These are phyloP conservation scores for Oscheius sp. DNA, from an alignment of 2,888 invertebrate species.

Conservation along the genomic window DNA sequence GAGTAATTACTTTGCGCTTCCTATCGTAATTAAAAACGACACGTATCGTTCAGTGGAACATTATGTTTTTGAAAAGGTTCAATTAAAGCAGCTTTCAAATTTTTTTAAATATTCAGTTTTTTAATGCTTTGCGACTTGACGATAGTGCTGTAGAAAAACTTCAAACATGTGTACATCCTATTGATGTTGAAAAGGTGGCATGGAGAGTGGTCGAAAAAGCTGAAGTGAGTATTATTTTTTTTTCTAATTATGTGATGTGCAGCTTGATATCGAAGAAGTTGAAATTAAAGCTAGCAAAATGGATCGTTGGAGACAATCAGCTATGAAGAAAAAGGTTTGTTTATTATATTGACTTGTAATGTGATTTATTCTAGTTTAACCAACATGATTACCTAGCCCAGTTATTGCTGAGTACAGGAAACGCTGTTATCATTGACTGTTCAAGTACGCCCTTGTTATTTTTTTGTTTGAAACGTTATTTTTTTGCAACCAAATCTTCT, in stretches of 20 bases:
- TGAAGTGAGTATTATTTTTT: conserved; percentile 45
- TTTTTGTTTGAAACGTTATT: conserved; percentile 56
- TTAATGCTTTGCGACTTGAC: conserved; percentile 61
- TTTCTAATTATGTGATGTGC: not conserved
- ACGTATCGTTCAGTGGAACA: conserved; percentile 71
- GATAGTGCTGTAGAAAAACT: conserved; percentile 68
- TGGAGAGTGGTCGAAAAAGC: conserved; percentile 51
- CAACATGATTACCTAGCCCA: conserved; percentile 68
- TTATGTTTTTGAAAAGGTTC: conserved; percentile 69
- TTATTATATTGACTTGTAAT: not conserved
- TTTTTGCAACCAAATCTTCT: conserved; percentile 48
- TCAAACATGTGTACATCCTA: conserved; percentile 67
- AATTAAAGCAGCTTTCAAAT: conserved; percentile 38
- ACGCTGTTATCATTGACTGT: conserved; percentile 67
- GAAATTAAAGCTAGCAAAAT: conserved; percentile 61
- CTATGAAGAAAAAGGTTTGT: conserved; percentile 70
- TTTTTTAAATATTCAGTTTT: conserved; percentile 31
- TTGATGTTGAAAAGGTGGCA: conserved; percentile 63
- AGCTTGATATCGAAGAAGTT: conserved; percentile 45
- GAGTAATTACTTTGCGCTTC: conserved; percentile 67
- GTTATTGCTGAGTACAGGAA: conserved; percentile 69
- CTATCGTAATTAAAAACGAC: conserved; percentile 64
- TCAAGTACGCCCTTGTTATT: conserved; percentile 28
- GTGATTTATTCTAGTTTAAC: conserved; percentile 42
- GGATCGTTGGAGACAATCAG: conserved; percentile 71